Percentiles rank a stretch among this genome's conserved stretches.
Conservation (phyloP, 2,888 invertebrate species). For the Argyresthia albistria region DNA sequence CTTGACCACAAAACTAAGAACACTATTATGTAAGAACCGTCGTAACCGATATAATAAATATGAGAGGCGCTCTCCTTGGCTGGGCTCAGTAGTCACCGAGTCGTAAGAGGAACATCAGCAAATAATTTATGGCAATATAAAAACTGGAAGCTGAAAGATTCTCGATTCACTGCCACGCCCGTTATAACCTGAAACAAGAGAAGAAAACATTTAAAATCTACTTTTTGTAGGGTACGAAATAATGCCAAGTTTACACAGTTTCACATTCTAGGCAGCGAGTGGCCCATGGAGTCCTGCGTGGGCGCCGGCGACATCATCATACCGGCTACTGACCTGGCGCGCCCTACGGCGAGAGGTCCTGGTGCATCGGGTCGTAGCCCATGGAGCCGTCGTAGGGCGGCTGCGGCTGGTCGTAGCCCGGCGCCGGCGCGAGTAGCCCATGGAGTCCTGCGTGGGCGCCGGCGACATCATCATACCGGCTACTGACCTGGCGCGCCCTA, state of each 20-base stretch:
- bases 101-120: not conserved
- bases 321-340: too few relatives aligned
- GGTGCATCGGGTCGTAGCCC: constrained; percentile 94
- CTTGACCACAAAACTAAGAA: too few relatives aligned
- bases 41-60: too few relatives aligned
- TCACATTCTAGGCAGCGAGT: constrained; percentile 95
- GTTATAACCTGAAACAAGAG: constrained; percentile 13
- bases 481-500: too few relatives aligned
- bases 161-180: constrained; percentile 22
- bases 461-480: too few relatives aligned
- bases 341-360: constrained; percentile 81
- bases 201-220: not conserved
- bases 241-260: too few relatives aligned
- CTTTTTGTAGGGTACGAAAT: too few relatives aligned
- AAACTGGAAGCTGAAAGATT: constrained; percentile 59
- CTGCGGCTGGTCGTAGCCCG: constrained; percentile 91
- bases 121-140: constrained; percentile 15
- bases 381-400: constrained; percentile 91
- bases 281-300: constrained; percentile 93
- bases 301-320: constrained; percentile 94
- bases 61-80: too few relatives aligned
- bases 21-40: too few relatives aligned
- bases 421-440: constrained; percentile 93
- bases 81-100: too few relatives aligned
- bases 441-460: too few relatives aligned